These are phyloP conservation scores for Alitta virens DNA, from an alignment of 2,888 invertebrate species.

Conservation along the genomic window DNA sequence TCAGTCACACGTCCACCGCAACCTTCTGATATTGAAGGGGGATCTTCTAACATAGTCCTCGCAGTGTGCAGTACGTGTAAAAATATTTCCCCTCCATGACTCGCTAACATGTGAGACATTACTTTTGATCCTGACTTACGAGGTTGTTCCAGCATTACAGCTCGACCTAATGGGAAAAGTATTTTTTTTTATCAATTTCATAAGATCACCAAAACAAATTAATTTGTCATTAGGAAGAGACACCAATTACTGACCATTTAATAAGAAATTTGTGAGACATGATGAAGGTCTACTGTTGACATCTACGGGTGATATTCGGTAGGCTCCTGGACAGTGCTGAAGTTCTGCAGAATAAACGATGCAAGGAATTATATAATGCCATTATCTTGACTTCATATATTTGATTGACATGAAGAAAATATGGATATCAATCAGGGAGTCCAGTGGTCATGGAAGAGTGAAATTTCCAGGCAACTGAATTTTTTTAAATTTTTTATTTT, in stretches of 20 bases:
- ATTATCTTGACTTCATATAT: too few relatives aligned
- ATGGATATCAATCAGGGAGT: too few relatives aligned
- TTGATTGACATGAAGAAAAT: too few relatives aligned
- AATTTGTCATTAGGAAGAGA: too few relatives aligned
- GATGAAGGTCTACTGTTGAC: constrained; percentile 95
- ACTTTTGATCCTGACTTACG: constrained; percentile 66
- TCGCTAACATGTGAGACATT: constrained; percentile 87
- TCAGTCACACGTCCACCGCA: constrained; percentile 91
- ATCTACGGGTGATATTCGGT: constrained; percentile 91
- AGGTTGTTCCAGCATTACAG: constrained; percentile 75
- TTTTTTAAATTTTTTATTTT: too few relatives aligned
- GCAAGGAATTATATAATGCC: too few relatives aligned
- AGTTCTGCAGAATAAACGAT: constrained; percentile 62
- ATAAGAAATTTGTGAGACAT: constrained; percentile 94
- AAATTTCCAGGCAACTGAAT: too few relatives aligned
- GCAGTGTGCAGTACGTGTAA: constrained; percentile 83
- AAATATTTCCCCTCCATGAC: constrained; percentile 94
- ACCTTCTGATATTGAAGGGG: constrained; percentile 92
- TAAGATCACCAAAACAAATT: too few relatives aligned
- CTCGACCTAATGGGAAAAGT: constrained; percentile 48
- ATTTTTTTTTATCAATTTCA: too few relatives aligned
- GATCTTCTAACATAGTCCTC: constrained; percentile 85
- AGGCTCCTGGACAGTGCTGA: constrained; percentile 80
- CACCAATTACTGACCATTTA: constrained; percentile 58
- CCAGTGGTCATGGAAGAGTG: too few relatives aligned